Base-by-base conservation (phyloP, 2,113 vertebrate genomes). In the Nansenia antarctica region DNA sequence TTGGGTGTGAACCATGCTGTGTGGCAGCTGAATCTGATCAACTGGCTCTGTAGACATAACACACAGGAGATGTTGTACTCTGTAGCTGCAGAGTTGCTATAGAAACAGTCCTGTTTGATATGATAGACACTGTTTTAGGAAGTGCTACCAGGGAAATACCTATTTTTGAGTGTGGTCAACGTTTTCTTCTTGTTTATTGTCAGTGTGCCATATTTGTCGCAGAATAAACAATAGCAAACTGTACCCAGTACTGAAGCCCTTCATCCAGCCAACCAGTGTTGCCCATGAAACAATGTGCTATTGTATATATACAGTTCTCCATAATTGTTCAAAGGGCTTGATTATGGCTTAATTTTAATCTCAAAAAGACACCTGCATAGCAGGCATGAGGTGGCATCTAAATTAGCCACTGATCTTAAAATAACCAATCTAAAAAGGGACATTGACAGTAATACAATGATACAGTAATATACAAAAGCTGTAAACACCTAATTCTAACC, bases 141-240 rank as follows among this genome's bases (percentile, higher is more conserved):
- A 14, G 24, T 37, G 32, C 7, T 37, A 22, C 22, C 22, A 26
- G 11, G 29, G 49, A 18, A 57, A 57, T 22, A 3, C 31, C 12
- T 12, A 3, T 26, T 42, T 66, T 34, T 32, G 30, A 66, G 45
- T 24, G 6, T 20, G 9, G 18, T 32, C 29, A 32, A 34, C 18
- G 11, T n/a, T 65, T 8, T 65, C 24, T 45, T 49, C 39, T 52
- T 69, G 45, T 49, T 52, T 59, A 32, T 31, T 26, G 59, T 75
- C 22, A 32, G 18, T 32, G 34, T 62, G 32, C 45, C 45, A 49
- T 49, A 49, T 49, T 49, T 49, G 45, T 22, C 45, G n/a, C 45
- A 22, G 45, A 49, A 49, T 22, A 49, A 29, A 70, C 22, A 35
- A n/a, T 69, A 45, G 31, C 39, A 52, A 39, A 37, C 37, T 62